Evolutionary conservation across 2,888 invertebrate genomes (phyloP).

Genomic region (Drepanosiphum platanoidis): DNA sequence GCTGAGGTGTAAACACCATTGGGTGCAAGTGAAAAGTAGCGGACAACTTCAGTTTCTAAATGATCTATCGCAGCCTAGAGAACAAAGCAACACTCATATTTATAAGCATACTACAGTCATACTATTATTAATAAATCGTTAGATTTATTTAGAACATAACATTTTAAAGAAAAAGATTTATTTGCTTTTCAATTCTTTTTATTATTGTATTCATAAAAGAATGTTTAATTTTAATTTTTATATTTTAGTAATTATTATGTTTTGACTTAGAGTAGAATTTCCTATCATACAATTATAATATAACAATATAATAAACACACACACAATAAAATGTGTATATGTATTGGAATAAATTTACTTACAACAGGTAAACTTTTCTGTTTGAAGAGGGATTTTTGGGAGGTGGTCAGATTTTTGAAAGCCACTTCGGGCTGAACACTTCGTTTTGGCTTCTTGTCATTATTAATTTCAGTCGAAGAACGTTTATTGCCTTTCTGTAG

Average conservation of each 20-base stretch:
- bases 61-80: conserved; percentile 59
- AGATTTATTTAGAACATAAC: too few relatives aligned
- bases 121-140: too few relatives aligned
- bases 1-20: conserved; percentile 55
- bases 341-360: conserved; percentile 38
- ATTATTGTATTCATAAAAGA: too few relatives aligned
- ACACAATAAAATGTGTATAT: conserved; percentile 18
- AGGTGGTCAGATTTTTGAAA: conserved; percentile 62
- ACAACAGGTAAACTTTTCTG: conserved; percentile 63
- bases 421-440: conserved; percentile 43
- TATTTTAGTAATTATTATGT: too few relatives aligned
- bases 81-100: too few relatives aligned
- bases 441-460: conserved; percentile 49
- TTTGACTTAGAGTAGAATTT: too few relatives aligned
- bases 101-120: neutral
- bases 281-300: too few relatives aligned
- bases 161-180: too few relatives aligned
- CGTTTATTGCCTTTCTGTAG: conserved; percentile 33
- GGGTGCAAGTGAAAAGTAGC: conserved; percentile 58
- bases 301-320: too few relatives aligned
- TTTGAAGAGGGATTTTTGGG: conserved; percentile 61
- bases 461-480: conserved; percentile 29
- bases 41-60: conserved; percentile 60
- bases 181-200: too few relatives aligned
- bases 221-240: too few relatives aligned